These are phyloP conservation scores for Drosophila repletoides DNA, from an alignment of 1,140 invertebrate species.

Conservation along the genomic window DNA sequence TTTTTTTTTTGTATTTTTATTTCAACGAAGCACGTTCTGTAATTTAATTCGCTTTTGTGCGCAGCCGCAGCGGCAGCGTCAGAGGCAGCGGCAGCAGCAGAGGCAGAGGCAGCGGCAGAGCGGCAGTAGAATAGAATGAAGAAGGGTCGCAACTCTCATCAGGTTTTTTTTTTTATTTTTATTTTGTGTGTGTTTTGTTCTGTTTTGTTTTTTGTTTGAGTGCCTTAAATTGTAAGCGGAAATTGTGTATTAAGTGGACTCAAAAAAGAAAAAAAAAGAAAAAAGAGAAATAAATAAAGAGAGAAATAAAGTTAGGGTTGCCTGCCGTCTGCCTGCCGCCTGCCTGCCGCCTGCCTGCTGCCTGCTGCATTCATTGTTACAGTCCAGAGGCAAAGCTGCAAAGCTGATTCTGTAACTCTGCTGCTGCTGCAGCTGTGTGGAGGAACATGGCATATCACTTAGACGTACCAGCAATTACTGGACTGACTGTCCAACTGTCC, in stretches of 20 bases:
- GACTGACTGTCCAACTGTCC: too few species aligned
- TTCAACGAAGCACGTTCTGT: conserved; percentile 65
- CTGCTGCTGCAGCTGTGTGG: conserved; percentile 7
- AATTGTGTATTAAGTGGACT: conserved; percentile 77
- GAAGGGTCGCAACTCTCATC: conserved; percentile 53
- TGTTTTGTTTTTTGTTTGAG: too few species aligned
- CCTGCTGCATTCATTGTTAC: conserved; percentile 19
- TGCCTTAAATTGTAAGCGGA: conserved; percentile 66
- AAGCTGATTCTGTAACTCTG: conserved; percentile 53
- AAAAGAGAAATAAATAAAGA: not conserved
- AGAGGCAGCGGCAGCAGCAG: conserved; percentile 54
- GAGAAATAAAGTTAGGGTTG: conserved; percentile 15
- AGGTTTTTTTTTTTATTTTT: conserved; percentile 45
- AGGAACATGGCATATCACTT: conserved; percentile 72
- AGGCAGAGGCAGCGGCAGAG: conserved; percentile 11
- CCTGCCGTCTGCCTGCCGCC: too few species aligned
- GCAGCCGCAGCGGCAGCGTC: conserved; percentile 55
- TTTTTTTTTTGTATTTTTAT: conserved; percentile 8
- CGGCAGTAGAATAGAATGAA: conserved; percentile 14
- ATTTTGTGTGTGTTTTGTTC: conserved; percentile 23
- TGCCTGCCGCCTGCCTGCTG: too few species aligned
- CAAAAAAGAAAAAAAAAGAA: conserved; percentile 5
- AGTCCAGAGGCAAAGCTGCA: conserved; percentile 16
- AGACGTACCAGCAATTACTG: conserved; percentile 65
- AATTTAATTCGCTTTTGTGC: conserved; percentile 75